Evolutionary conservation across 2,113 vertebrate species (phyloP).

Genomic region (Corythaixoides concolor): DNA sequence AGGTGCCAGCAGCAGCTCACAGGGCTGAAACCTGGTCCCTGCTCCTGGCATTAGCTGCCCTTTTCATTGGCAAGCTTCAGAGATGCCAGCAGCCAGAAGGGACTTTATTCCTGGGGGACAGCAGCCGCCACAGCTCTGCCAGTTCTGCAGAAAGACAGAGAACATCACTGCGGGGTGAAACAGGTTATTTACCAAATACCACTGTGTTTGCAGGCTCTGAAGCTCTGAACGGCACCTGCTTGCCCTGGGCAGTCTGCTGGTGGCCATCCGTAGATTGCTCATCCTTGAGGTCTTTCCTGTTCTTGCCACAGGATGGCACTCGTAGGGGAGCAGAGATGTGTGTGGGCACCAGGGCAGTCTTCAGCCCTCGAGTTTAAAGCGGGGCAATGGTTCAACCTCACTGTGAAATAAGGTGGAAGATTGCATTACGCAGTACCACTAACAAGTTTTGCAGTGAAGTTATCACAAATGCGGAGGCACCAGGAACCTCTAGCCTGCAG

Average conservation of each 20-base stretch:
- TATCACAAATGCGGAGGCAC: background rate
- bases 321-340: background rate
- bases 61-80: background rate
- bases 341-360: rapidly evolving
- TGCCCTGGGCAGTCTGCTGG: background rate
- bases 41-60: background rate
- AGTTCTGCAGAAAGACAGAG: background rate
- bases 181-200: background rate
- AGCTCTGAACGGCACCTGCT: background rate
- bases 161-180: background rate
- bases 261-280: background rate
- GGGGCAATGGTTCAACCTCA: too few relatives aligned
- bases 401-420: background rate
- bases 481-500: background rate
- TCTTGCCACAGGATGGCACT: background rate
- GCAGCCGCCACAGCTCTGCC: background rate
- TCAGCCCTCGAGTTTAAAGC: background rate
- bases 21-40: background rate
- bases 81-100: background rate
- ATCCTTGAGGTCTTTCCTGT: background rate
- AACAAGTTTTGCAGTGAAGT: background rate
- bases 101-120: background rate
- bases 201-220: rapidly evolving
- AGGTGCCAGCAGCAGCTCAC: background rate
- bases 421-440: background rate